Conservation (phyloP, 2,113 vertebrate species). For the Meleagris gallopavo region DNA sequence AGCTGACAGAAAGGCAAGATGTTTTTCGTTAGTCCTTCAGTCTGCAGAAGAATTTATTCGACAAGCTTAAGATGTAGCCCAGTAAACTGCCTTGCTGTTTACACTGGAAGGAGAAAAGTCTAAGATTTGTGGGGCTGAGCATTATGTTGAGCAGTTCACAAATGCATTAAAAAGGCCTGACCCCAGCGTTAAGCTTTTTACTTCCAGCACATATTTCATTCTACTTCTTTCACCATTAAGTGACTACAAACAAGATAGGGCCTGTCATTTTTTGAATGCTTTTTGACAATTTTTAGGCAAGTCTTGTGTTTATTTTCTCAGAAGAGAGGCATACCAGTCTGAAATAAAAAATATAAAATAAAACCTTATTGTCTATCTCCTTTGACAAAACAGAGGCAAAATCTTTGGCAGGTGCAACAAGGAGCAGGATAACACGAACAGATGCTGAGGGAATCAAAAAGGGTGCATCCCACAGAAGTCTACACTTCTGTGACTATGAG, state of each 20-base stretch:
- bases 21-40: background rate
- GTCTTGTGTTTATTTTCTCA: background rate
- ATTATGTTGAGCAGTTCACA: background rate
- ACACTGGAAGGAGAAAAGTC: background rate
- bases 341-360: background rate
- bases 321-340: background rate
- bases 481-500: accelerated
- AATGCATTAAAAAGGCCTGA: background rate
- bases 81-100: constrained; percentile 3
- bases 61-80: background rate
- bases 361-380: background rate
- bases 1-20: background rate
- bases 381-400: background rate
- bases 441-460: background rate
- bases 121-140: background rate
- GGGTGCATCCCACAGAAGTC: background rate
- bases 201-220: background rate
- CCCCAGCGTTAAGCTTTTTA: background rate
- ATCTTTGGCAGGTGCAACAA: background rate
- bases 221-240: background rate
- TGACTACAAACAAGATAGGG: background rate
- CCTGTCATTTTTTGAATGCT: background rate
- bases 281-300: background rate
- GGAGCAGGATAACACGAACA: background rate
- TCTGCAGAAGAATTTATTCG: background rate